Evolutionary conservation across 2,797 vertebrate genomes (phyloP).

Genomic region (Alauda arvensis): DNA sequence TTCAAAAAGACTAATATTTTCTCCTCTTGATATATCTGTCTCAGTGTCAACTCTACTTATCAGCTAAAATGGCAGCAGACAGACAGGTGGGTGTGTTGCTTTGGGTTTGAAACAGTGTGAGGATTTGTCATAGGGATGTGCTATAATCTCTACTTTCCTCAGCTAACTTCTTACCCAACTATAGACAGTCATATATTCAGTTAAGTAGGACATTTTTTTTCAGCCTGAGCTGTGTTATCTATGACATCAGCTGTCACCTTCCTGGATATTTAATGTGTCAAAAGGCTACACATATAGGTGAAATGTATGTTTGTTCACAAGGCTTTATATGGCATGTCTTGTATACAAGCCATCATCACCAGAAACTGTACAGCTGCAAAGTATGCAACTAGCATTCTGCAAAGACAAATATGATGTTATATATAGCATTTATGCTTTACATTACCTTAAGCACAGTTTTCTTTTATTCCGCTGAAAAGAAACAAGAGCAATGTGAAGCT

Average conservation of each 20-base stretch:
- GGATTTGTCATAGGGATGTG: not conserved
- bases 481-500: not conserved
- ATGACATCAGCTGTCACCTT: constrained; percentile 7
- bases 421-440: not conserved
- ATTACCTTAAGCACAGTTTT: not conserved
- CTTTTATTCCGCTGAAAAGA: not conserved
- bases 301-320: not conserved
- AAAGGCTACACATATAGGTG: not conserved
- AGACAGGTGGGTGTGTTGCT: not conserved
- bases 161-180: not conserved
- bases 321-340: not conserved
- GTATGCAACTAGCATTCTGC: not conserved
- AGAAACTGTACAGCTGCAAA: not conserved
- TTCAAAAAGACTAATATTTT: not conserved
- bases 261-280: not conserved
- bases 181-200: not conserved
- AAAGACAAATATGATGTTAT: not conserved
- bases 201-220: constrained; percentile 1
- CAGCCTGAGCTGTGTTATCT: not conserved
- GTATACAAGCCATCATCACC: not conserved
- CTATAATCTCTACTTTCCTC: not conserved
- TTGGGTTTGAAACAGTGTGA: not conserved
- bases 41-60: not conserved
- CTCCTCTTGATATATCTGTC: not conserved
- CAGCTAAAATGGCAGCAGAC: not conserved